Evolutionary conservation across 2,888 invertebrate genomes (phyloP), one percentile per base, ranked within the genome.

Genomic region (Parnassius apollo): DNA sequence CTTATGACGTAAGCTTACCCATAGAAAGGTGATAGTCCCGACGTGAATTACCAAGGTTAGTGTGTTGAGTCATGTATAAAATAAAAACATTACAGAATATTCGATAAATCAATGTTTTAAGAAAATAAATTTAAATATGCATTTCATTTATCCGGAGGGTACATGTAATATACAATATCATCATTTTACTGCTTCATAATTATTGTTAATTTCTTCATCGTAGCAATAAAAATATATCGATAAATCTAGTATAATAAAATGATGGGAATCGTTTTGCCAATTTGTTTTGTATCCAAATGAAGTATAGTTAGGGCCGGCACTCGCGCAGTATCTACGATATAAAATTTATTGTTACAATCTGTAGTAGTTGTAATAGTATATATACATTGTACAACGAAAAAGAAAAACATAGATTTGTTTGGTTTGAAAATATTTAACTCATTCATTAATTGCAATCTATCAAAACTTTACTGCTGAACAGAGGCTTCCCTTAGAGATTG

Each of bases 21-120:
- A 64, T 64, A 64, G 64, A 64, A 64, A 64, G 64, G 50, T 46
- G 64, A 64, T 64, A 64, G 64, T 56, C 35, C 59, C 59, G 42
- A 46, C 57, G 35, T 13, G 42, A 46, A 35, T 12, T 12, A 49
- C 46, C 59, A 59, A 64, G 64, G 64, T 52, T 42, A 48, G 52
- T 52, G 42, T 45, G 46, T 11, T 64, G 64, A 64, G 35, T 64
- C 64, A 63, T 35, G 25, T 61, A 12, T 44, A 3, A 45, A 45
- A 56, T 18, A 51, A 61, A 56, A 45, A 61, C 44, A 56, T 50
- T 22, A 42, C 50, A n/a, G 9, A 13, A 49, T 9, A 7, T 59
- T 59, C 25, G 22, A 59, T 25, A 59, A n/a, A 46, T 46, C 35
- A 35, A 35, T 35, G 35, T 7, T 3, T 35, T 35, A 35, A 35